Evolutionary conservation across 2,797 vertebrate species (phyloP).

Genomic region (Pangasius djambal): DNA sequence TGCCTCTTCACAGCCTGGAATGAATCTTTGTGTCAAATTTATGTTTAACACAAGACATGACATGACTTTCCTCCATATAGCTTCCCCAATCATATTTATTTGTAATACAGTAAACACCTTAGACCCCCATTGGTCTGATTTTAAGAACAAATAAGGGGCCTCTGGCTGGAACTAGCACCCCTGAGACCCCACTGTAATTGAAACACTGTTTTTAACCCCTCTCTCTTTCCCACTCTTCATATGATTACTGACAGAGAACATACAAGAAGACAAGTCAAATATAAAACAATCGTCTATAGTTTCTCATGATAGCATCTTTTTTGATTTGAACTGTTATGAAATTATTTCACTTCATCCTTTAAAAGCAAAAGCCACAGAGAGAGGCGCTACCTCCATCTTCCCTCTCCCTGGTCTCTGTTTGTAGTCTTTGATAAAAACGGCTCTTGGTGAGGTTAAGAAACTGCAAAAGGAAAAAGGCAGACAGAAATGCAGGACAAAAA

Average conservation of each 20-base stretch:
- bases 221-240: constrained; percentile 46
- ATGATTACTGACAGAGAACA: constrained; percentile 53
- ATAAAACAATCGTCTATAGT: constrained; percentile 53
- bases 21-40: background rate
- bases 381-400: constrained; percentile 17
- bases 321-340: constrained; percentile 30
- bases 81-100: background rate
- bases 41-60: background rate
- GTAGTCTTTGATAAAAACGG: constrained; percentile 41
- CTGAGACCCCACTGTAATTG: background rate
- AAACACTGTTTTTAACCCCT: constrained; percentile 13
- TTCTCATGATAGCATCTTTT: constrained; percentile 52
- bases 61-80: too few relatives aligned
- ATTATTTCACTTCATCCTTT: constrained; percentile 38
- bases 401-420: constrained; percentile 18
- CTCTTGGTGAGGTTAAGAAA: constrained; percentile 36
- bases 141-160: background rate
- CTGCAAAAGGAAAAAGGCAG: constrained; percentile 25
- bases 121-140: background rate
- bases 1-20: background rate
- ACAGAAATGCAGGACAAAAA: constrained; percentile 38
- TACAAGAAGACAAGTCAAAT: constrained; percentile 42
- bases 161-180: background rate
- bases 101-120: background rate
- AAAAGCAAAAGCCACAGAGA: constrained; percentile 40